Evolutionary conservation across 2,797 vertebrate species (phyloP), one percentile per base, ranked within the genome.

Genomic region (Petrocephalus sullivani): DNA sequence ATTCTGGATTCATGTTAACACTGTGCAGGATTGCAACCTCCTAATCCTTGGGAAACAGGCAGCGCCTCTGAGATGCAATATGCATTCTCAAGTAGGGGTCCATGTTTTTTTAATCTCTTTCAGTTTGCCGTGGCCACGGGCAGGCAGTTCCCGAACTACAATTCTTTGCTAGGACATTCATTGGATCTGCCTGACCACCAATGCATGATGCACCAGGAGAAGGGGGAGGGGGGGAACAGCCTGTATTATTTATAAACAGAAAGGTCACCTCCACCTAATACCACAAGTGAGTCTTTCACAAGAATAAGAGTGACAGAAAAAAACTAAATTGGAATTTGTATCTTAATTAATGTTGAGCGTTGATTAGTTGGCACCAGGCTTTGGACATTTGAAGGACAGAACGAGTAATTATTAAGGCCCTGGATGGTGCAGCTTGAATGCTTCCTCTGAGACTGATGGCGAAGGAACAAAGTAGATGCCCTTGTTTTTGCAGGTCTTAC

Each of bases 101-200:
- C 41, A 78, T 78, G 41, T 78, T 78, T 78, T 78, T 78, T 78
- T 78, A 78, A 78, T 49, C 71, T 78, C 71, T 37, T 41, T 78
- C 71, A n/a, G 71, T 41, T 78, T 78, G 41, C 41, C 2, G 19
- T 19, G 71, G 71, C 37, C 71, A 78, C 7, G 6, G 71, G 19
- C 6, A 37, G 37, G 6, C 37, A 41, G 71, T 19, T 78, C 7
- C 14, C 71, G 7, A 19, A 78, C 37, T 78, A 37, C 71, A 78
- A 41, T 49, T 78, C 71, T 41, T 78, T 78, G 71, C 71, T 46
- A 49, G 37, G 37, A 78, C 37, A 78, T n/a, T 46, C 37, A 4
- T 6, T 6, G 41, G 12, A 37, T 78, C 41, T 33, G 71, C 19
- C 71, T 78, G 41, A 41, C 46, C 37, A 78, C 16, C 16, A 37